phyloP scores from a whole-genome alignment of 2,888 invertebrate genomes.

The Kuschelorhynchus macadamiae region DNA sequence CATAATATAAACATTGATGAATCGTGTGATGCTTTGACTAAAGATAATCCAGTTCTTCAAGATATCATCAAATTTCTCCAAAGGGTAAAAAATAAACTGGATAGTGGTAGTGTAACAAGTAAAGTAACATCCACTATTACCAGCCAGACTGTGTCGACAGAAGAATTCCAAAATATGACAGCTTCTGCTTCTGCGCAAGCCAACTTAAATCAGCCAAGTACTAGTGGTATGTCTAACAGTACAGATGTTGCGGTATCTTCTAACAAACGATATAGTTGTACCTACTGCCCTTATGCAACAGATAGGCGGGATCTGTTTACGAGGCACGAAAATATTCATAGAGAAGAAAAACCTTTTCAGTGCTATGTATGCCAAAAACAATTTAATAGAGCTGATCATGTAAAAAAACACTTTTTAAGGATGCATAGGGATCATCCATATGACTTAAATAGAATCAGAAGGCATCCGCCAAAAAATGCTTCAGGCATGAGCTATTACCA shows the following conservation, averaged over 20 bases:
- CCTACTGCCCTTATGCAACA: conserved; percentile 91
- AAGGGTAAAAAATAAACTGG: conserved; percentile 77
- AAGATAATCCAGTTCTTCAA: conserved; percentile 82
- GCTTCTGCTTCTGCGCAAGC: conserved; percentile 39
- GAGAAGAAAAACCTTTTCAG: conserved; percentile 94
- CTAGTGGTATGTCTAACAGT: conserved; percentile 57
- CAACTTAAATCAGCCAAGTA: conserved; percentile 33
- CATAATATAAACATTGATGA: conserved; percentile 79
- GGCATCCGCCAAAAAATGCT: conserved; percentile 75
- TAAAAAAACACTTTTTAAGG: conserved; percentile 92
- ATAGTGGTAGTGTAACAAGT: conserved; percentile 64
- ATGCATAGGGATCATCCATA: conserved; percentile 94
- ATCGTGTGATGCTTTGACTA: conserved; percentile 72
- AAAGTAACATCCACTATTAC: conserved; percentile 28
- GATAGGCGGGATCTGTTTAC: conserved; percentile 92
- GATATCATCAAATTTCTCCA: conserved; percentile 82
- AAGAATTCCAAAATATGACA: conserved; percentile 52
- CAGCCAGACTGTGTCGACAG: conserved; percentile 43
- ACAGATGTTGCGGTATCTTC: conserved; percentile 43
- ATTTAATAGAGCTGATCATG: conserved; percentile 94
- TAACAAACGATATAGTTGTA: conserved; percentile 85
- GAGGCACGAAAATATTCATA: conserved; percentile 93
- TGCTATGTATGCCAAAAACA: conserved; percentile 94
- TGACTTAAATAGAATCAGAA: conserved; percentile 85
- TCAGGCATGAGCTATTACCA: conserved; percentile 71